Percentiles rank a stretch among this genome's conserved stretches.
Conservation (phyloP, 2,888 invertebrate genomes). For the Drosophila anomalata region DNA sequence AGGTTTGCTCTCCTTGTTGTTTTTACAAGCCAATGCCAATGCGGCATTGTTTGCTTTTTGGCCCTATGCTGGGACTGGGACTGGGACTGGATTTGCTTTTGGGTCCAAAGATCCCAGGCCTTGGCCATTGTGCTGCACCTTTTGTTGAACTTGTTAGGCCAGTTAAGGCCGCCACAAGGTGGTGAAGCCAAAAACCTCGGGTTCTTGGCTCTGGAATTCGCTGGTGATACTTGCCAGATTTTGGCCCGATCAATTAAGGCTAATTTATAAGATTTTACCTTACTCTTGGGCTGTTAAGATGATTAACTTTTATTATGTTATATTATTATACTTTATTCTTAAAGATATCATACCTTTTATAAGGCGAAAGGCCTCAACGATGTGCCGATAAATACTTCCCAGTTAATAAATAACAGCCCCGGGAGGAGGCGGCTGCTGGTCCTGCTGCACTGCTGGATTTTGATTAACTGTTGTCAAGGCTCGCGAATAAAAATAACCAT, state of each 20-base stretch:
- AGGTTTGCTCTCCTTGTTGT: constrained; percentile 50
- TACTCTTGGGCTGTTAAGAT: neutral
- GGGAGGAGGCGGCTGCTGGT: constrained; percentile 25
- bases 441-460: constrained; percentile 30
- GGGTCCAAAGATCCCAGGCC: constrained; percentile 19
- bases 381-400: constrained; percentile 72
- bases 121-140: constrained; percentile 40
- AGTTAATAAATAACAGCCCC: constrained; percentile 77
- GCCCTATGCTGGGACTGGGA: constrained; percentile 37
- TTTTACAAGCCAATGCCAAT: constrained; percentile 46
- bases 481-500: constrained; percentile 9
- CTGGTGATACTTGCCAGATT: constrained; percentile 6
- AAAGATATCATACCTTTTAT: neutral
- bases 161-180: constrained; percentile 16
- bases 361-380: constrained; percentile 50
- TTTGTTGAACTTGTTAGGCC: constrained; percentile 23
- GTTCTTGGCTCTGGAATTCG: constrained; percentile 19
- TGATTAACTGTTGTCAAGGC: constrained; percentile 73
- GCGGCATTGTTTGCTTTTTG: constrained; percentile 40
- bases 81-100: constrained; percentile 13
- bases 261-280: neutral
- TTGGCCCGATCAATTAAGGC: constrained; percentile 8
- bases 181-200: neutral
- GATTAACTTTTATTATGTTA: neutral
- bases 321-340: neutral